These are phyloP conservation scores for Heterotilapia buettikoferi DNA, from an alignment of 2,113 vertebrate genomes.

Conservation along the genomic window DNA sequence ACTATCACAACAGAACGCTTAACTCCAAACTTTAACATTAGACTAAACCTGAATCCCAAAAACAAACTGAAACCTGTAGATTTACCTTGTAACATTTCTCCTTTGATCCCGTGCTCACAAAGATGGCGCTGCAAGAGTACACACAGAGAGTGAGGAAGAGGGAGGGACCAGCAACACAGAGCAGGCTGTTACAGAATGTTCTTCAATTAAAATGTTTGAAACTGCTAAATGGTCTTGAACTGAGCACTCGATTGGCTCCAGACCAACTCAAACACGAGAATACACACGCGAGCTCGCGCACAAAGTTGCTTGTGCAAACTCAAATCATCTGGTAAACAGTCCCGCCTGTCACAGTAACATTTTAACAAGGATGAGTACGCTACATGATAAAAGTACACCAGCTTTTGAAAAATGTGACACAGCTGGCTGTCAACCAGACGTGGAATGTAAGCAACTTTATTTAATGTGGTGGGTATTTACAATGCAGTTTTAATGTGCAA, in stretches of 20 bases:
- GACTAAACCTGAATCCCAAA: neutral
- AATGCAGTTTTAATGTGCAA: neutral
- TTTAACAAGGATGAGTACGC: neutral
- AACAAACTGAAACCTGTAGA: accelerated
- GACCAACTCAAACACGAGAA: neutral
- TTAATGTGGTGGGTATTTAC: neutral
- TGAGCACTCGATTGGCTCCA: neutral
- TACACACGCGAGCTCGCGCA: accelerated
- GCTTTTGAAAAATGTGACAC: neutral
- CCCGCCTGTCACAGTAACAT: neutral
- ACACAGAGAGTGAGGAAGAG: neutral
- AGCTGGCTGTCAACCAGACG: neutral
- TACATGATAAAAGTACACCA: neutral
- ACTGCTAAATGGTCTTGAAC: neutral
- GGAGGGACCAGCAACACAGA: neutral
- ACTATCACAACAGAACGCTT: accelerated
- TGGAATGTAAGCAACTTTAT: neutral
- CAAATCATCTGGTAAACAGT: neutral
- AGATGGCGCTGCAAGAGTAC: neutral
- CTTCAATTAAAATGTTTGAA: neutral
- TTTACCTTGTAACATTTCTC: accelerated
- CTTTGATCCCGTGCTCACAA: neutral
- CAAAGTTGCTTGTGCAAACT: neutral
- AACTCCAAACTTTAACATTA: too few relatives aligned
- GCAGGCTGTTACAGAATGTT: neutral